Base-by-base conservation (phyloP, 2,888 invertebrate genomes). In the Apamea anceps region DNA sequence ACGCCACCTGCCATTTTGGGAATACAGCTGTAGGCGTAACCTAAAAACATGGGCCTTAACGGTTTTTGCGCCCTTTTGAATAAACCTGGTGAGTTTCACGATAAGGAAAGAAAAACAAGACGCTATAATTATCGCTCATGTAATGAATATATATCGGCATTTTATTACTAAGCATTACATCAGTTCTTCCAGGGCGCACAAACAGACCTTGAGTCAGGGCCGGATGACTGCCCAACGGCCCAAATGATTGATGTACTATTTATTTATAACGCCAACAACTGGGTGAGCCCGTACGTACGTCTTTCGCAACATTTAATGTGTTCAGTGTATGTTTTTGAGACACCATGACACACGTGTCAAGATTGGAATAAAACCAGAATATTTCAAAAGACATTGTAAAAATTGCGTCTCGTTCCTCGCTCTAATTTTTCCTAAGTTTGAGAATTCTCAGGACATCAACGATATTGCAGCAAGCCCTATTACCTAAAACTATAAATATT, bases 131-230 rank as follows among this genome's bases (percentile, higher is more conserved):
- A 77, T 42, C 42, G 42, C 15, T 65, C 66, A 28, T 62, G 37
- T n/a, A 60, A 72, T 65, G 67, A 70, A 57, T 57, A 80, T 72
- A 51, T 73, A 80, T 75, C 48, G 60, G 5, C 15, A 65, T 86
- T 79, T 75, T 63, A 80, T 89, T 82, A 72, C 28, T 12, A 21
- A 75, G 8, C 66, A 71, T 85, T 84, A 81, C 86, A 84, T 87
- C 91, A 85, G 80, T 75, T 82, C 88, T 81, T 84, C 79, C 84
- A 86, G 85, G 89, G 77, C 79, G 65, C 77, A 71, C 63, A 82
- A 85, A 84, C 80, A 89, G 75, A 81, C 88, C 85, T 86, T 90
- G 90, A 82, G 87, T 72, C 76, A 81, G 80, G 66, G 72, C 77
- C 79, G 90, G 88, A 79, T 82, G 81, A 74, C 63, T 12, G 79